Evolutionary conservation across 2,888 invertebrate genomes (phyloP), one percentile per base, ranked within the genome.

Genomic region (Pycnomerus fuliginosus): DNA sequence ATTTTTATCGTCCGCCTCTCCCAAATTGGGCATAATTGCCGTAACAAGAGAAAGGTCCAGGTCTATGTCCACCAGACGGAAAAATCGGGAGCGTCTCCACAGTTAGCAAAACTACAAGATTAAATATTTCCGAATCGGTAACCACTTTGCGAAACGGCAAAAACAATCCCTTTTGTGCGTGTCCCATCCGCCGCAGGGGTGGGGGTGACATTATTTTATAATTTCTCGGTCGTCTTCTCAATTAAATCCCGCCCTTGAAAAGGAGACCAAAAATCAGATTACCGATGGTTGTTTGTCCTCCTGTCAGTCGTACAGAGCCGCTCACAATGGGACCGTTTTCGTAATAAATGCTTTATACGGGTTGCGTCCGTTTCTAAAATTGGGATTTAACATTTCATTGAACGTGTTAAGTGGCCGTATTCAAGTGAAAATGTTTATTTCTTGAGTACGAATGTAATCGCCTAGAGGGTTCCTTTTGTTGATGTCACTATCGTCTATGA

Each of bases 381-480:
- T 64, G 54, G 59, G 64, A 60, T 65, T 62, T 65, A 61, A 61
- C 65, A 59, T 62, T 64, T 64, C 62, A 65, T 65, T 65, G 56
- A 55, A 55, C 60, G 61, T 53, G 61, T 59, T 60, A 62, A 64
- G 62, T 40, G 45, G 25, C 27, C 32, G 30, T 15, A 31, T 30
- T 35, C 45, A 36, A 24, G 30, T 36, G 42, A 43, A 29, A 43
- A n/a, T n/a, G n/a, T n/a, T n/a, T n/a, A n/a, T n/a, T n/a, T n/a
- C n/a, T n/a, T n/a, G n/a, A 36, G 36, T 43, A 43, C 41, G 41
- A 41, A 41, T 41, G 40, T 13, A 40, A 40, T 40, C 40, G 40
- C 28, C 33, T 23, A 32, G 31, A 32, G 40, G 40, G 27, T 28
- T 36, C 35, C 25, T 35, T 16, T 17, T 20, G 3, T 35, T 25